Conservation (phyloP, 2,113 vertebrate species). For the Opisthocomus hoazin region DNA sequence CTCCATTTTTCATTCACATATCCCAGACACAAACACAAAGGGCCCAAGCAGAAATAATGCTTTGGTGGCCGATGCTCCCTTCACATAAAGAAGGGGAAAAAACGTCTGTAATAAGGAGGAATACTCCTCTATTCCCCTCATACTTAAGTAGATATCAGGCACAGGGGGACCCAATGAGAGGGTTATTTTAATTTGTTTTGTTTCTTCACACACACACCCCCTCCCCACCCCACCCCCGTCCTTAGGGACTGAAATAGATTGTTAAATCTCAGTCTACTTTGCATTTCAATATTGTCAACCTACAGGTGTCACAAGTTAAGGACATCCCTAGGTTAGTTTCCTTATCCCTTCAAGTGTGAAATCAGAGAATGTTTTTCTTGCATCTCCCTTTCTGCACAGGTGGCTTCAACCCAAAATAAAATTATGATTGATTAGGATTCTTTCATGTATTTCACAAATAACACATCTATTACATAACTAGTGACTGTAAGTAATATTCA, state of each 20-base stretch:
- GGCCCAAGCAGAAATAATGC: background rate
- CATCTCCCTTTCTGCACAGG: background rate
- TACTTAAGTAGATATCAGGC: background rate
- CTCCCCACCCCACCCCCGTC: too few species aligned
- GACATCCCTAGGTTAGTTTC: background rate
- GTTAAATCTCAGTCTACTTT: background rate
- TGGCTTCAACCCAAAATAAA: background rate
- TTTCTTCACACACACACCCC: too few species aligned
- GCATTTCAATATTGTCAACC: background rate
- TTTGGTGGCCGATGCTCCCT: background rate
- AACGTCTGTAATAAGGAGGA: background rate
- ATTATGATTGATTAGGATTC: background rate
- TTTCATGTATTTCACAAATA: background rate
- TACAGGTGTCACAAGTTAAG: background rate
- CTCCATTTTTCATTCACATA: background rate
- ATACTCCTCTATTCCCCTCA: background rate
- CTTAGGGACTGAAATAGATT: background rate
- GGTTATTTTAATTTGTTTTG: background rate
- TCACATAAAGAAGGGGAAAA: background rate
- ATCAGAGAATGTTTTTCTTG: background rate
- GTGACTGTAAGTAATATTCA: background rate
- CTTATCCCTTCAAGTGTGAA: background rate
- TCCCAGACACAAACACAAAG: background rate
- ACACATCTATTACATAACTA: background rate
- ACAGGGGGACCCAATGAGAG: background rate